A percentile compares a stretch with the other conserved stretches of the same genome.
These are phyloP conservation scores for Clostera curtula DNA, from an alignment of 2,888 invertebrate species.

Conservation along the genomic window DNA sequence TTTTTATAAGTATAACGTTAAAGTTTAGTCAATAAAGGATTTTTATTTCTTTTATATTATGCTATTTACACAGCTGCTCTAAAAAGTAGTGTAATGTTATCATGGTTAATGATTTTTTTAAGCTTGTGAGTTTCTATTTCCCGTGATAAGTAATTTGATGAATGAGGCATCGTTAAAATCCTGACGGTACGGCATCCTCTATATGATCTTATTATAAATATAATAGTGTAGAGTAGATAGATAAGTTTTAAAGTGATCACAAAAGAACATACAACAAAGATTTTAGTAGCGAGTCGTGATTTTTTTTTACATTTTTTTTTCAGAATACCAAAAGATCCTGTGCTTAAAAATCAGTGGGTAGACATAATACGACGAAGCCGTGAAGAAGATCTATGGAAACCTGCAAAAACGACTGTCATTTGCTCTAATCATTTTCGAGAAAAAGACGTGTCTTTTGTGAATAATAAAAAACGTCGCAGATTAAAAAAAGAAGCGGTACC, in stretches of 20 bases:
- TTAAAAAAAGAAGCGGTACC: constrained; percentile 14
- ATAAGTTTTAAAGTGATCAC: constrained; percentile 1
- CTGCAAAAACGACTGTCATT: constrained; percentile 11
- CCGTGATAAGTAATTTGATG: constrained; percentile 1
- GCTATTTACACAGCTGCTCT: no score
- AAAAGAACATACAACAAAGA: constrained; percentile 6
- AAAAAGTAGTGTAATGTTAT: constrained; percentile 1
- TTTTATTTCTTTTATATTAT: no score
- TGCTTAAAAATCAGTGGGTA: constrained; percentile 9
- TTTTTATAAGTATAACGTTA: no score
- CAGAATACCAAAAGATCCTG: constrained; percentile 9
- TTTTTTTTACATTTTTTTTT: no score
- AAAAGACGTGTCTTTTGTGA: constrained; percentile 6
- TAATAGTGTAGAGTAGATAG: constrained; percentile 1
- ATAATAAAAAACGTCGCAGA: constrained; percentile 9
- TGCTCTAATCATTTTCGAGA: constrained; percentile 12
- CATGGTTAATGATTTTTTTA: constrained; percentile 1
- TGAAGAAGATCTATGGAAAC: constrained; percentile 12
- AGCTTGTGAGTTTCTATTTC: constrained; percentile 2
- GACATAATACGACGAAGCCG: constrained; percentile 13
- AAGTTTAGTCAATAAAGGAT: no score
- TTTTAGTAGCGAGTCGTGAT: constrained; percentile 2
- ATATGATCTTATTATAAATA: constrained; percentile 1
- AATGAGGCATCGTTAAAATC: constrained; percentile 1
- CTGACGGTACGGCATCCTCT: constrained; percentile 1